Percentiles rank a stretch among this genome's conserved stretches.
phyloP scores from a whole-genome alignment of 2,888 invertebrate genomes.

The Sarcophaga subvicina region DNA sequence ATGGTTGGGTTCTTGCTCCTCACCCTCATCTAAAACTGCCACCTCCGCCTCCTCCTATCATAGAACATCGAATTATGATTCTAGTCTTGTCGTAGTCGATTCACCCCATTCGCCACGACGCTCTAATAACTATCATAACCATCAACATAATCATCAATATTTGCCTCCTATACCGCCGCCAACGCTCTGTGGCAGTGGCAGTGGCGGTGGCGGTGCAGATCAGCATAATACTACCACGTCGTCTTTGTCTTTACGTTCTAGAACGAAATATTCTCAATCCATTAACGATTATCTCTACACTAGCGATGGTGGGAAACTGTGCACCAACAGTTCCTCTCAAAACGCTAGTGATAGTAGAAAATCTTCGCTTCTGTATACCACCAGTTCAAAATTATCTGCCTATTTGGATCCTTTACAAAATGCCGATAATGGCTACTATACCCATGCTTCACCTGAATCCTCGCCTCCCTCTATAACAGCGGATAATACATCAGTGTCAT shows the following conservation, averaged over 20 bases:
- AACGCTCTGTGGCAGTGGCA: slow-evolving; percentile 3
- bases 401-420: slow-evolving; percentile 61
- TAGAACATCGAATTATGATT: slow-evolving; percentile 64
- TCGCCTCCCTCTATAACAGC: slow-evolving; percentile 72
- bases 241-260: slow-evolving; percentile 64
- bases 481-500: slow-evolving; percentile 52
- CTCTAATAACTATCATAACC: slow-evolving; percentile 46
- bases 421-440: slow-evolving; percentile 75
- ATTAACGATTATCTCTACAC: slow-evolving; percentile 79
- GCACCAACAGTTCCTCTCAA: slow-evolving; percentile 60
- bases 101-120: slow-evolving; percentile 66
- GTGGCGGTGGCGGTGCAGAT: not conserved
- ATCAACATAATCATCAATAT: slow-evolving; percentile 38
- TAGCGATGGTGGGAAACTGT: slow-evolving; percentile 69
- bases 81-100: slow-evolving; percentile 57
- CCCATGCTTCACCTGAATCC: slow-evolving; percentile 78
- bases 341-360: slow-evolving; percentile 68
- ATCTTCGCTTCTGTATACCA: slow-evolving; percentile 49
- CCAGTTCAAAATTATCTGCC: slow-evolving; percentile 35
- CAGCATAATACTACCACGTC: slow-evolving; percentile 5
- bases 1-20: slow-evolving; percentile 72
- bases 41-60: slow-evolving; percentile 23
- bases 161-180: slow-evolving; percentile 50
- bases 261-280: slow-evolving; percentile 74
- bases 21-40: slow-evolving; percentile 7